Evolutionary conservation across 2,113 vertebrate species (phyloP).

Genomic region (Myrmophylax atrothorax): DNA sequence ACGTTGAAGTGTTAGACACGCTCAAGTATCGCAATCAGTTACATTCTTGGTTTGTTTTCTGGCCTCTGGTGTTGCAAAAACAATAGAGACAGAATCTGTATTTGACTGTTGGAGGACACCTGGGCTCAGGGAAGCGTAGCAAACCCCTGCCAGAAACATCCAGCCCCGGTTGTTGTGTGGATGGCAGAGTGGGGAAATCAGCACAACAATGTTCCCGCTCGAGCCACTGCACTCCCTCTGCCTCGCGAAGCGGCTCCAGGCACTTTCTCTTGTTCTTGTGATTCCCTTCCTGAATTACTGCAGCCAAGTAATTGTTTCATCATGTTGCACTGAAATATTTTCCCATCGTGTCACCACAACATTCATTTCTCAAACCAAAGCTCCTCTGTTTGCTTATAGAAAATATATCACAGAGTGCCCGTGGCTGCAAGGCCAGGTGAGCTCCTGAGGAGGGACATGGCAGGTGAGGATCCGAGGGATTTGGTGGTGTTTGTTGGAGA

Average conservation of each 20-base stretch:
- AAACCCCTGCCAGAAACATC: background rate
- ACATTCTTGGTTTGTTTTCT: background rate
- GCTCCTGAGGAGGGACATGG: rapidly evolving
- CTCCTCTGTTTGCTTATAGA: background rate
- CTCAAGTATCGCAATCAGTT: background rate
- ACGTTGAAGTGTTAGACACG: rapidly evolving
- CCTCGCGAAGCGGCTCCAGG: slow-evolving; percentile 1
- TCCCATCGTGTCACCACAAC: slow-evolving; percentile 40
- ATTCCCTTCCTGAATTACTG: slow-evolving; percentile 58
- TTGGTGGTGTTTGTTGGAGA: background rate
- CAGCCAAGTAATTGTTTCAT: slow-evolving; percentile 73
- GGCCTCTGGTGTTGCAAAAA: background rate
- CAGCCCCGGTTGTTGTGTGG: background rate
- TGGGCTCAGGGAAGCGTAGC: background rate
- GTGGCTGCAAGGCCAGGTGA: background rate
- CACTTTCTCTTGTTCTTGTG: slow-evolving; percentile 49
- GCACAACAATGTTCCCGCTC: background rate
- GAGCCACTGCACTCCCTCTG: background rate
- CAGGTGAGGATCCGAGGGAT: background rate
- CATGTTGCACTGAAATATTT: slow-evolving; percentile 55
- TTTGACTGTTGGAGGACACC: background rate
- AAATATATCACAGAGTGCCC: background rate
- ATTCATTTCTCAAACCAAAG: background rate
- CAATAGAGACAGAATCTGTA: background rate
- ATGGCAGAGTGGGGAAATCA: background rate